Conservation (phyloP, 1,140 invertebrate species). For the Pogonomyrmex californicus region DNA sequence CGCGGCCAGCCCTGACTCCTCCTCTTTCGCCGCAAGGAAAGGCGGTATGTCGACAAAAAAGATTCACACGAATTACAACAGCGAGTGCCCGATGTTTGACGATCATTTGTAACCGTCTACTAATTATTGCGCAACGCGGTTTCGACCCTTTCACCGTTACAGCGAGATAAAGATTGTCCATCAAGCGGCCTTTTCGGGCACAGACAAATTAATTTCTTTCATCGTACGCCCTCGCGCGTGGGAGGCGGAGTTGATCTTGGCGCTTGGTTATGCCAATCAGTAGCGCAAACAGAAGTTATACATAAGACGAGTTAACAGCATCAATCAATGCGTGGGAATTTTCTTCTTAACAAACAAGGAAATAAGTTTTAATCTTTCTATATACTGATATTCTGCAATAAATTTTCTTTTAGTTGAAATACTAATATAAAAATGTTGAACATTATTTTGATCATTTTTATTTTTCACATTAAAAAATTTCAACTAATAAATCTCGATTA, state of each 20-base stretch:
- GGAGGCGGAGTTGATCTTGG: conserved; percentile 40
- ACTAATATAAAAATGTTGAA: not conserved
- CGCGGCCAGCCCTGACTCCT: not conserved
- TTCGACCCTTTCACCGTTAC: not conserved
- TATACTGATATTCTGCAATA: not conserved
- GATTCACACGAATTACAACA: not conserved
- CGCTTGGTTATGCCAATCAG: conserved; percentile 67
- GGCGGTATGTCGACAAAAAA: conserved; percentile 30
- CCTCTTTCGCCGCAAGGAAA: conserved; percentile 12
- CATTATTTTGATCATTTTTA: not conserved
- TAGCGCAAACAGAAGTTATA: conserved; percentile 74
- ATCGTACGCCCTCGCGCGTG: conserved; percentile 40
- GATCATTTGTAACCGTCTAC: conserved; percentile 65
- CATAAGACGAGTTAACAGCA: conserved; percentile 65
- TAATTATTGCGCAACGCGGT: conserved; percentile 62
- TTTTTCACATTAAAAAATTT: not conserved
- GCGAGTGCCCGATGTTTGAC: conserved; percentile 44
- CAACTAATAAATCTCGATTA: not conserved
- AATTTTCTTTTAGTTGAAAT: not conserved
- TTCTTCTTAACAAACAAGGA: not conserved
- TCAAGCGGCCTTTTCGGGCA: conserved; percentile 67
- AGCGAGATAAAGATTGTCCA: conserved; percentile 52
- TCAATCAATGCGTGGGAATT: conserved; percentile 57
- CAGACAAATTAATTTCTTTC: conserved; percentile 75
- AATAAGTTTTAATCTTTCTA: conserved; percentile 37